Conservation (phyloP, 2,113 vertebrate genomes). For the Tetrax tetrax region DNA sequence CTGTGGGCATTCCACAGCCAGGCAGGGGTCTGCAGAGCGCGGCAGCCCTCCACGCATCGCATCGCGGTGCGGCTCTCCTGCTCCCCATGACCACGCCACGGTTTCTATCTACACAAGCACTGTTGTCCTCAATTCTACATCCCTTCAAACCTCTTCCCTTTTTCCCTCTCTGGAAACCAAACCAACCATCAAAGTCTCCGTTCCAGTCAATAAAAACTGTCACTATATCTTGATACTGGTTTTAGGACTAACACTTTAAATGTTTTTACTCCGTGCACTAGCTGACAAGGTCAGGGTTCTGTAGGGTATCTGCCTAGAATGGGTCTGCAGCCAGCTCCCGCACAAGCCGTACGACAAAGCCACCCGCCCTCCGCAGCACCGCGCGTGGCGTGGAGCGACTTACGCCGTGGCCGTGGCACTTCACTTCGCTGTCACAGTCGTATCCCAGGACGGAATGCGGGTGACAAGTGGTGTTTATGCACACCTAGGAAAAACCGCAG, state of each 20-base stretch:
- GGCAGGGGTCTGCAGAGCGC: background rate
- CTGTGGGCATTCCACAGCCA: accelerated
- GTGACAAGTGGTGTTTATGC: conserved; percentile 24
- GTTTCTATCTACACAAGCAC: background rate
- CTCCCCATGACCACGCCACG: background rate
- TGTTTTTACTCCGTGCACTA: background rate
- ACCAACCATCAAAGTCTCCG: background rate
- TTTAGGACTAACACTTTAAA: background rate
- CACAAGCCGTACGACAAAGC: accelerated
- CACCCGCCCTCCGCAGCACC: background rate
- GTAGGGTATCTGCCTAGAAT: accelerated
- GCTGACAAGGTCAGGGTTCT: background rate
- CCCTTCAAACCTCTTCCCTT: background rate
- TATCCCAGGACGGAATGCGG: background rate
- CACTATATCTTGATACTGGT: background rate
- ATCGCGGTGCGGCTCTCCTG: too few species aligned
- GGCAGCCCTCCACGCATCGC: background rate
- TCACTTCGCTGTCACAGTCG: background rate
- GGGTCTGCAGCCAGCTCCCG: background rate
- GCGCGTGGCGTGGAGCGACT: background rate
- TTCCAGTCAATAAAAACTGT: background rate
- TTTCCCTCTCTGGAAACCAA: background rate
- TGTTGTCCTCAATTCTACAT: accelerated
- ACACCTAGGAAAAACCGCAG: background rate
- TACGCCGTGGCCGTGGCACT: conserved; percentile 46